Conservation (phyloP, 2,888 invertebrate species). For the Choreutis nemorana region DNA sequence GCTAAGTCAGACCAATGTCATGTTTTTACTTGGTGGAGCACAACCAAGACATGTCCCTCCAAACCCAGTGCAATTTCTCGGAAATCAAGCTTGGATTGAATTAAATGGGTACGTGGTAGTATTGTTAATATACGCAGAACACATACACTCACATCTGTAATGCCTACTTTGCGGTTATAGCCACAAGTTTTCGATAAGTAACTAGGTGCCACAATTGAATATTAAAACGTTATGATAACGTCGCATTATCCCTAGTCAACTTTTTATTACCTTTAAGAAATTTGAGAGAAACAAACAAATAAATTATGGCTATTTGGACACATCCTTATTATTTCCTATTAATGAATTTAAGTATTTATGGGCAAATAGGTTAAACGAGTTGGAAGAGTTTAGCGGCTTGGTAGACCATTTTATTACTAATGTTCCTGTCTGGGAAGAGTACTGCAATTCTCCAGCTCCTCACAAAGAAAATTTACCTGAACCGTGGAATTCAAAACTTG, state of each 20-base stretch:
- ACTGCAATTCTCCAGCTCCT: slow-evolving; percentile 80
- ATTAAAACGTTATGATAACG: no score
- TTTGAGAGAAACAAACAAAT: no score
- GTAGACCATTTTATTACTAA: slow-evolving; percentile 69
- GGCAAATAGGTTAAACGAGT: slow-evolving; percentile 43
- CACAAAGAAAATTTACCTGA: slow-evolving; percentile 73
- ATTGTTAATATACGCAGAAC: no score
- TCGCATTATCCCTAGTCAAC: background rate
- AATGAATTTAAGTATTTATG: background rate
- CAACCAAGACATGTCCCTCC: slow-evolving; percentile 30
- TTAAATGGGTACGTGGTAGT: slow-evolving; percentile 56
- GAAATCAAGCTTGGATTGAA: slow-evolving; percentile 47
- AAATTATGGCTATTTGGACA: no score
- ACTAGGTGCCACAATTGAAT: no score
- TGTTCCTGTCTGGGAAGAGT: slow-evolving; percentile 71
- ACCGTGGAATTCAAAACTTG: slow-evolving; percentile 72
- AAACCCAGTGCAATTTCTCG: slow-evolving; percentile 46
- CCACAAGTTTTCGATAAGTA: no score
- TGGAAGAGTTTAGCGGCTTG: slow-evolving; percentile 66
- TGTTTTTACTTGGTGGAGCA: slow-evolving; percentile 89
- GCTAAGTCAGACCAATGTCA: slow-evolving; percentile 74
- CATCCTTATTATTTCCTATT: background rate
- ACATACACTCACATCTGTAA: no score
- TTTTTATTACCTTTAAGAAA: no score
- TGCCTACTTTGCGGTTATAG: no score